phyloP scores from a whole-genome alignment of 2,113 vertebrate species.

The Blennius ocellaris region DNA sequence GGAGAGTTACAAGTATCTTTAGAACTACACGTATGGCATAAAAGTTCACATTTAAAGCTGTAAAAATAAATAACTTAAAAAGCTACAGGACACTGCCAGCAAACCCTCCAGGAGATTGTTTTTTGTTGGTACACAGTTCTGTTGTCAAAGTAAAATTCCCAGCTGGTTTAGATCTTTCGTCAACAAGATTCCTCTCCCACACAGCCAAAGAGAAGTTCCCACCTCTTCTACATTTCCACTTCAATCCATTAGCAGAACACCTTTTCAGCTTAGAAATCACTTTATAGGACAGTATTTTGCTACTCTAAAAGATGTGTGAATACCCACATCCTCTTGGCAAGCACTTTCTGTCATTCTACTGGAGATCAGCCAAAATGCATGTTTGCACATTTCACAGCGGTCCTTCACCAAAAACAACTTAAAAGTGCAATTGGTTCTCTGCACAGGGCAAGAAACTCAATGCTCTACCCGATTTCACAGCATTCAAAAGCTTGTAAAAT shows the following conservation, averaged over 20 bases:
- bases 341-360: neutral
- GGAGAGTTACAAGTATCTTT: neutral
- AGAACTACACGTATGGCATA: neutral
- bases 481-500: neutral
- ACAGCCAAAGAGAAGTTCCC: neutral
- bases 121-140: slow-evolving; percentile 41
- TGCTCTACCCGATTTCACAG: neutral
- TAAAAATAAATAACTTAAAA: neutral
- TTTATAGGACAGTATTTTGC: neutral
- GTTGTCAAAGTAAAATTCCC: slow-evolving; percentile 9
- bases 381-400: neutral
- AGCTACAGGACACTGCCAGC: slow-evolving; percentile 14
- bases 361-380: neutral
- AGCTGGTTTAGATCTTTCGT: slow-evolving; percentile 31
- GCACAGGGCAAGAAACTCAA: slow-evolving; percentile 4
- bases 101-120: slow-evolving; percentile 19
- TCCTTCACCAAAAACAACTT: neutral
- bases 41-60: neutral
- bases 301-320: neutral
- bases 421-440: neutral
- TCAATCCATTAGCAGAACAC: neutral
- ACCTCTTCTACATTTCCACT: neutral
- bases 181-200: slow-evolving; percentile 17
- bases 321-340: neutral
- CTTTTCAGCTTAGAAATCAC: neutral